Conservation (phyloP, 1,140 invertebrate species). For the Drosophila nigrodunni region DNA sequence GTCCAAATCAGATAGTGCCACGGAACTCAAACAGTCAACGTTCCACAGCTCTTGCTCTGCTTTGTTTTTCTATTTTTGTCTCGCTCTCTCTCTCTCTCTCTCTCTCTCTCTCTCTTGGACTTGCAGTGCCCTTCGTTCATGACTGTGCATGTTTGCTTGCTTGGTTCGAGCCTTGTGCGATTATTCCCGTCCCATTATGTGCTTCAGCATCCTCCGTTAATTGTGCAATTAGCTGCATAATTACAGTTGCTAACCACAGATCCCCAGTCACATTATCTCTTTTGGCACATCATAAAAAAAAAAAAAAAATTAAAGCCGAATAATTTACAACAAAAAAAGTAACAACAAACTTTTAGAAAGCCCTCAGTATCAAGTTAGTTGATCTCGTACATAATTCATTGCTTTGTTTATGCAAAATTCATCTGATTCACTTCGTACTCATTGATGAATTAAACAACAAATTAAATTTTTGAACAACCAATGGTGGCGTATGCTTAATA, state of each 20-base stretch:
- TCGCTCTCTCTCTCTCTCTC: neutral
- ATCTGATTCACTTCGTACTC: neutral
- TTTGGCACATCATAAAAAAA: constrained; percentile 28
- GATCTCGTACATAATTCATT: neutral
- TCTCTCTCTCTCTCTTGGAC: neutral
- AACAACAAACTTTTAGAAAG: neutral
- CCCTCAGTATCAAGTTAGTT: neutral
- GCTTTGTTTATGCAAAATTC: constrained; percentile 13
- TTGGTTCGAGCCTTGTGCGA: neutral
- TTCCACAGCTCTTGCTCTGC: neutral
- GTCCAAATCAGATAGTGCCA: constrained; percentile 38
- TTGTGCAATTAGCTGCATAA: constrained; percentile 74
- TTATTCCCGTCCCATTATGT: constrained; percentile 16
- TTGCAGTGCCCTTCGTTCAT: constrained; percentile 25
- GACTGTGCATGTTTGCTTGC: constrained; percentile 13
- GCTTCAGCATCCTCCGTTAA: constrained; percentile 42
- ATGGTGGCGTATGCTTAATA: constrained; percentile 7
- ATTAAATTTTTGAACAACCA: neutral
- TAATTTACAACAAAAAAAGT: neutral
- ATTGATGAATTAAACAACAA: constrained; percentile 5
- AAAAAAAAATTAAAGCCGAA: neutral
- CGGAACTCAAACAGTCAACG: neutral
- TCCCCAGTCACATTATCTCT: constrained; percentile 21
- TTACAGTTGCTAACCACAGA: constrained; percentile 33
- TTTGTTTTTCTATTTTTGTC: neutral